Evolutionary conservation across 2,113 vertebrate species (phyloP).

Genomic region (Dasyornis broadbenti): DNA sequence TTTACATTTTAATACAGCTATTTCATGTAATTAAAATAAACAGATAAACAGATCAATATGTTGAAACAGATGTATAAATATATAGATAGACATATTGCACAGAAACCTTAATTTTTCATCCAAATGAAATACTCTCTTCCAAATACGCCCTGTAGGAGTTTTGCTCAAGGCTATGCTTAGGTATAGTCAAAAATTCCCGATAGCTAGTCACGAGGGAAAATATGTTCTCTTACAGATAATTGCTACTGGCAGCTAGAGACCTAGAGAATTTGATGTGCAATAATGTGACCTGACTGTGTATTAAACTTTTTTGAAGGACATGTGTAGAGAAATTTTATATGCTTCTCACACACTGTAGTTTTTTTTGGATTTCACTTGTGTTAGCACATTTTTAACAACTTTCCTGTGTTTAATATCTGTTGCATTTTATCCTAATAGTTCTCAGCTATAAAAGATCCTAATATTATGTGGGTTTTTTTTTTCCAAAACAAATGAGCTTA

Average conservation of each 20-base stretch:
- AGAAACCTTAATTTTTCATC: constrained; percentile 72
- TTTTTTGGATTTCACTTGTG: constrained; percentile 28
- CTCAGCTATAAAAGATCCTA: constrained; percentile 36
- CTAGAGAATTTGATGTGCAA: constrained; percentile 83
- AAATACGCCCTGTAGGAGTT: constrained; percentile 76
- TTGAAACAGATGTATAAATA: constrained; percentile 76
- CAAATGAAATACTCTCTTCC: constrained; percentile 76
- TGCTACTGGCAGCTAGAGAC: constrained; percentile 89
- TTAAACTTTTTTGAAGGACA: constrained; percentile 91
- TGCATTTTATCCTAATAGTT: constrained; percentile 63
- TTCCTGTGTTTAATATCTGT: constrained; percentile 63
- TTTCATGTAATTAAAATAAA: constrained; percentile 71
- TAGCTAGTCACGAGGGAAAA: constrained; percentile 82
- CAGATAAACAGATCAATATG: constrained; percentile 77
- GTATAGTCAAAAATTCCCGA: constrained; percentile 79
- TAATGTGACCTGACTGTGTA: constrained; percentile 90
- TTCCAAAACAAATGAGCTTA: constrained; percentile 20
- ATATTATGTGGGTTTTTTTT: background rate
- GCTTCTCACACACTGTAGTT: constrained; percentile 62
- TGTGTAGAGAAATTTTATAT: constrained; percentile 79
- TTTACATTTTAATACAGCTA: constrained; percentile 69
- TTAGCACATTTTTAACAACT: constrained; percentile 71
- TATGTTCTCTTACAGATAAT: constrained; percentile 93
- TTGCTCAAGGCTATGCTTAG: constrained; percentile 85
- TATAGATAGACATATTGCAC: constrained; percentile 69